phyloP scores from a whole-genome alignment of 64 coral and sea anemone genomes.

The Montipora foliosa region DNA sequence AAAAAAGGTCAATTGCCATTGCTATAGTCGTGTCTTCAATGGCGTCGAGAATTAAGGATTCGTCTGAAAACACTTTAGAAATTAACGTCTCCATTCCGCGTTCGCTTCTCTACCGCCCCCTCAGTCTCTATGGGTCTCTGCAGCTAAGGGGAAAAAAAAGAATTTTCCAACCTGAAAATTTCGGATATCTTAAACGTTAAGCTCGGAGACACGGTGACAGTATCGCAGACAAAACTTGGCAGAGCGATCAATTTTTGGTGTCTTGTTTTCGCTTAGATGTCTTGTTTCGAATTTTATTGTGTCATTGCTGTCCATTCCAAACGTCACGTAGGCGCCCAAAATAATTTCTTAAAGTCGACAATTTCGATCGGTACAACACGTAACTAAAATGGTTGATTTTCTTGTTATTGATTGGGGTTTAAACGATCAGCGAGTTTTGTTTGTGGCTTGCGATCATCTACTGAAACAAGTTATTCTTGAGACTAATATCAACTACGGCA shows the following conservation, averaged over 20 bases:
- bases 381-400: conserved; percentile 1
- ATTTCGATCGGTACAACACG: conserved; percentile 12
- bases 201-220: background rate
- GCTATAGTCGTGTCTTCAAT: background rate
- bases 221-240: background rate
- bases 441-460: conserved; percentile 29
- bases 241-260: background rate
- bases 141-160: background rate
- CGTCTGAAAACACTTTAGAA: background rate
- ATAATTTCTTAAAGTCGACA: conserved; percentile 29
- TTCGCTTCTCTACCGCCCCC: conserved; percentile 47
- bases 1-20: background rate
- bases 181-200: background rate
- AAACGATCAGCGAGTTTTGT: conserved; percentile 31
- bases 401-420: conserved; percentile 35
- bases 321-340: conserved; percentile 36
- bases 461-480: conserved; percentile 32
- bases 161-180: conserved; percentile 9
- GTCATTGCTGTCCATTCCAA: background rate
- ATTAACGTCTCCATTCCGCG: conserved; percentile 10
- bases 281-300: conserved; percentile 24
- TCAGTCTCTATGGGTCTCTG: background rate
- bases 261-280: background rate
- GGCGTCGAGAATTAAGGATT: background rate
- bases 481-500: conserved; percentile 44